phyloP scores from a whole-genome alignment of 2,113 vertebrate genomes.

The Genyomyrus donnyi region DNA sequence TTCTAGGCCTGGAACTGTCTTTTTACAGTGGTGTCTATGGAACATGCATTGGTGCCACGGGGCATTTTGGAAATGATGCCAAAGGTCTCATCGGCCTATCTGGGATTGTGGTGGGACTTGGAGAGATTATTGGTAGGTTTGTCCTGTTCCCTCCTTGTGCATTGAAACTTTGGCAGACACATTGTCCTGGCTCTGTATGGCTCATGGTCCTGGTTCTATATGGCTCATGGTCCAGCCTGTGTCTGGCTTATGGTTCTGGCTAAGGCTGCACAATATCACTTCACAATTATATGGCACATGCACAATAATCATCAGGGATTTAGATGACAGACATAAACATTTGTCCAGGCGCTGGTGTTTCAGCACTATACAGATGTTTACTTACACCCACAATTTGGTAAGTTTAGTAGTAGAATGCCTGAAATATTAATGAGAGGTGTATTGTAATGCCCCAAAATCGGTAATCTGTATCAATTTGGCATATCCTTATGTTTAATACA shows the following conservation, averaged over 20 bases:
- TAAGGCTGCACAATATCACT: neutral
- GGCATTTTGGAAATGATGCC: conserved; percentile 72
- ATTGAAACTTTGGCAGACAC: neutral
- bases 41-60: conserved; percentile 84
- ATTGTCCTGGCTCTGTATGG: neutral
- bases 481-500: too few relatives aligned
- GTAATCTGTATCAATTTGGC: too few relatives aligned
- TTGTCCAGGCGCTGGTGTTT: neutral
- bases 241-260: neutral
- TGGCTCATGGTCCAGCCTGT: neutral
- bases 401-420: too few relatives aligned
- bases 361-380: neutral
- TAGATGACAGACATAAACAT: neutral
- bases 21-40: conserved; percentile 96
- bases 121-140: conserved; percentile 86
- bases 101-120: conserved; percentile 86
- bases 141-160: neutral
- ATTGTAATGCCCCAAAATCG: too few relatives aligned
- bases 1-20: conserved; percentile 79
- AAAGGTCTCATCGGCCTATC: conserved; percentile 93
- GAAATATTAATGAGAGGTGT: too few relatives aligned
- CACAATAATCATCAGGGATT: neutral
- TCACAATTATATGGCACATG: neutral
- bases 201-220: neutral
- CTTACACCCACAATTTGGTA: neutral